Conservation (phyloP, 1,140 invertebrate genomes). For the Drosophila subpulchrella region DNA sequence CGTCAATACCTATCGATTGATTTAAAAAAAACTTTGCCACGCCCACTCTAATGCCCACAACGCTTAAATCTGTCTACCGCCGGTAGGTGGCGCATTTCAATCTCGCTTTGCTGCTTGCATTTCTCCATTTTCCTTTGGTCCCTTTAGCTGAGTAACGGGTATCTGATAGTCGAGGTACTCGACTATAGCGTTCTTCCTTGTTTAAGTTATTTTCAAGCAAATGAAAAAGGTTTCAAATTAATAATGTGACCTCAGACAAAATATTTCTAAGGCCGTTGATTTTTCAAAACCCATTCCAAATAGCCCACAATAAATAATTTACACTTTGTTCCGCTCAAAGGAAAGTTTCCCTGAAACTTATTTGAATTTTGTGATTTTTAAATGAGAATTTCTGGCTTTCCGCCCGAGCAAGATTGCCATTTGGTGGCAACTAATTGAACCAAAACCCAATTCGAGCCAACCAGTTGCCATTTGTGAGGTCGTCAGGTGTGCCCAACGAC, state of each 20-base stretch:
- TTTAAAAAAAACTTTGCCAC: too few relatives aligned
- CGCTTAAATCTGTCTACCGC: too few relatives aligned
- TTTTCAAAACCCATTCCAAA: not conserved
- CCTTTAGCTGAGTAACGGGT: too few relatives aligned
- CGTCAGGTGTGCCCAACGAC: constrained; percentile 67
- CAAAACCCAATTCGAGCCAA: constrained; percentile 22
- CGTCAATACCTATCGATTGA: too few relatives aligned
- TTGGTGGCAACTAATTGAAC: constrained; percentile 45
- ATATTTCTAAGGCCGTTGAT: not conserved
- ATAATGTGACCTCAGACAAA: not conserved
- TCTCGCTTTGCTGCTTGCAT: too few relatives aligned
- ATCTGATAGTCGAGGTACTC: too few relatives aligned
- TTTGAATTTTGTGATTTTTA: constrained; percentile 25
- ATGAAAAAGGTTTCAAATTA: not conserved
- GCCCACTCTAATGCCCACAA: too few relatives aligned
- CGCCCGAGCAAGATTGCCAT: constrained; percentile 9
- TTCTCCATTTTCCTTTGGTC: too few relatives aligned
- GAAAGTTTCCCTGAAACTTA: constrained; percentile 2
- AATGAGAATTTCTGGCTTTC: constrained; percentile 11
- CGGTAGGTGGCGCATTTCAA: too few relatives aligned
- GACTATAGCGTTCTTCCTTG: too few relatives aligned
- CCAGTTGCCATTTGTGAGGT: constrained; percentile 41
- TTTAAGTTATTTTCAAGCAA: too few relatives aligned
- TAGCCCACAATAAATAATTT: constrained; percentile 27
- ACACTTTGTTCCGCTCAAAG: not conserved